Conservation (phyloP, 2,797 vertebrate genomes). For the Prionace glauca region DNA sequence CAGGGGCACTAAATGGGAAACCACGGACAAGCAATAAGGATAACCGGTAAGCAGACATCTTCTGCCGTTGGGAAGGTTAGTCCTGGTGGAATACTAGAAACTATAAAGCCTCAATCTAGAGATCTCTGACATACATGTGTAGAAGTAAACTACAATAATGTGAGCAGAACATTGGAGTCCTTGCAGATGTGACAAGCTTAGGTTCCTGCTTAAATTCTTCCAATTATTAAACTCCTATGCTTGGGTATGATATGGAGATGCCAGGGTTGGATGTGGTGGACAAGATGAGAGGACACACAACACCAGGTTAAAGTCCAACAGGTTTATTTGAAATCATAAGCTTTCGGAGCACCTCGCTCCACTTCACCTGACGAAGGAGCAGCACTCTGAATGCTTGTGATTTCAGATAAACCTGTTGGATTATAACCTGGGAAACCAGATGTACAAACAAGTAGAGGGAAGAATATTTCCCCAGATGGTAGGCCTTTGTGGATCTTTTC, state of each 20-base stretch:
- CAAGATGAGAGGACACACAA: no score
- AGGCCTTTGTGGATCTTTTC: neutral
- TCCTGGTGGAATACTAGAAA: neutral
- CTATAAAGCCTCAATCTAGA: neutral
- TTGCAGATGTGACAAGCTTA: neutral
- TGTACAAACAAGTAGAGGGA: neutral
- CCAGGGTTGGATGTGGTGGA: no score
- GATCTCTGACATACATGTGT: neutral
- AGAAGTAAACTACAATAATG: neutral
- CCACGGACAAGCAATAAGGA: neutral
- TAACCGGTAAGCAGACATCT: neutral
- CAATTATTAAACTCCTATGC: neutral
- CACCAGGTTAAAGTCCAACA: no score
- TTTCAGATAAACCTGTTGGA: no score
- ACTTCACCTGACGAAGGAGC: no score
- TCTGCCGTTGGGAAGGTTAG: neutral
- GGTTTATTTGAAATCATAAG: no score
- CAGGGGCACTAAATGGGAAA: neutral
- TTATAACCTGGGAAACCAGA: neutral
- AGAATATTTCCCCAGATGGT: neutral
- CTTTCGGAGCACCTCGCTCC: no score
- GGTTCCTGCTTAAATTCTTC: neutral
- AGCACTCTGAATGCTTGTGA: no score
- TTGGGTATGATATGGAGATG: neutral
- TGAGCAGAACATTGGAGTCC: neutral